Evolutionary conservation across 1,140 invertebrate genomes (phyloP).

Genomic region (Gryon sp.): DNA sequence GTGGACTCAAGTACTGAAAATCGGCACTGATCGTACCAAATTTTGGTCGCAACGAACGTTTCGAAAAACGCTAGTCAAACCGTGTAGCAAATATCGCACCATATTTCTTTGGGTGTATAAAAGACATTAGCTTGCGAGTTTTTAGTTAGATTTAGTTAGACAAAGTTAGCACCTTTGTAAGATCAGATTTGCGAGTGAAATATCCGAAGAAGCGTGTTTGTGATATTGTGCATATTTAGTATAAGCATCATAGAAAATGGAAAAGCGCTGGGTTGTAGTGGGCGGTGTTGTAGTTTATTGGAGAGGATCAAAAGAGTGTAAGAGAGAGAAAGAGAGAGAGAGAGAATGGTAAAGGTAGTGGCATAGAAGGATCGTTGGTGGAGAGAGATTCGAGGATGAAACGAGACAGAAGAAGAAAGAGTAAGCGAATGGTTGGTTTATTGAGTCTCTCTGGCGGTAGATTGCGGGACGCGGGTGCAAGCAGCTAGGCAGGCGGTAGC

Average conservation of each 20-base stretch:
- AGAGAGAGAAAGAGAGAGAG: constrained; percentile 29
- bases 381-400: constrained; percentile 47
- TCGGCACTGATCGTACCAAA: no score
- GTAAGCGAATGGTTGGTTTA: constrained; percentile 75
- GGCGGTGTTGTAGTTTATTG: constrained; percentile 56
- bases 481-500: constrained; percentile 61
- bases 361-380: constrained; percentile 28
- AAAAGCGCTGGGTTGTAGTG: constrained; percentile 18
- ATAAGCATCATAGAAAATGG: constrained; percentile 48
- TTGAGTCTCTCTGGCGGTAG: constrained; percentile 74
- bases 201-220: constrained; percentile 20
- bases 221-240: constrained; percentile 35
- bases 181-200: constrained; percentile 42
- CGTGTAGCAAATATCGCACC: no score
- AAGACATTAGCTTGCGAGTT: no score
- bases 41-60: no score
- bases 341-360: constrained; percentile 18
- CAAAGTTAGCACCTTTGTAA: no score
- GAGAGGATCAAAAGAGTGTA: constrained; percentile 60
- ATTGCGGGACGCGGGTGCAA: constrained; percentile 67
- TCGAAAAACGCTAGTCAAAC: no score
- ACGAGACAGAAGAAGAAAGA: constrained; percentile 70
- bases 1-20: no score
- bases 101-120: no score
- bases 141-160: no score